A percentile compares a stretch with the other conserved stretches of the same genome.
These are phyloP conservation scores for Ceratina japonica DNA, from an alignment of 1,140 invertebrate genomes.

Conservation along the genomic window DNA sequence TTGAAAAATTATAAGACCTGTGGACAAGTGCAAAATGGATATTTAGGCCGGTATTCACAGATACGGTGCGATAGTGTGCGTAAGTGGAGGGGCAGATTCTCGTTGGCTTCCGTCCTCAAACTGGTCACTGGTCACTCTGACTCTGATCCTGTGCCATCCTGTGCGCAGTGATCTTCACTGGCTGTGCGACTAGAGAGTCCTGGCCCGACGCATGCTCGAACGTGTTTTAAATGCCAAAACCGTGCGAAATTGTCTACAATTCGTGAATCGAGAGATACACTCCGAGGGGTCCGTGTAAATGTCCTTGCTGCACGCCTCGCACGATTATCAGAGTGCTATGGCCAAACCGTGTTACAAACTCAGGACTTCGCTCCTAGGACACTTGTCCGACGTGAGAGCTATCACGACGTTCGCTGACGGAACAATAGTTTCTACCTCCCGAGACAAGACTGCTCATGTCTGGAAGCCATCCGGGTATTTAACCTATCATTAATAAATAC, in stretches of 20 bases:
- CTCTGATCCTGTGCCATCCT: too few species aligned
- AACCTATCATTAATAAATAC: slow-evolving; percentile 9
- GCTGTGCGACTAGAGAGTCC: background rate
- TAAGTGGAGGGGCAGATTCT: too few species aligned
- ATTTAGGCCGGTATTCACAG: too few species aligned
- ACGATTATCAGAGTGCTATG: slow-evolving; percentile 28
- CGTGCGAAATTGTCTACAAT: slow-evolving; percentile 29
- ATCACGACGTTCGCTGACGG: slow-evolving; percentile 84
- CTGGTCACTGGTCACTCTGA: too few species aligned
- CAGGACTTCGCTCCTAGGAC: slow-evolving; percentile 87
- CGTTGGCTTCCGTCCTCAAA: too few species aligned
- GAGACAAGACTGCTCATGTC: slow-evolving; percentile 91
- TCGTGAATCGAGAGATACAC: slow-evolving; percentile 14
- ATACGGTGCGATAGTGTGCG: too few species aligned
- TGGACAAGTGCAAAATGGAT: too few species aligned
- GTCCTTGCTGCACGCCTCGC: slow-evolving; percentile 22
- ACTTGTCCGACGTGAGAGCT: slow-evolving; percentile 91
- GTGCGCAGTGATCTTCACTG: too few species aligned
- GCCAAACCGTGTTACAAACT: slow-evolving; percentile 83
- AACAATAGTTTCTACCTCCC: slow-evolving; percentile 89
- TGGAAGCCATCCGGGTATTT: slow-evolving; percentile 89
- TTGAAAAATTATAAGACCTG: too few species aligned
- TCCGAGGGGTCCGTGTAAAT: slow-evolving; percentile 9
- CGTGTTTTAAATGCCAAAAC: slow-evolving; percentile 41
- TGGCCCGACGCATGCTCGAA: slow-evolving; percentile 37